These are phyloP conservation scores for Bombus pascuorum DNA, from an alignment of 1,140 invertebrate genomes.

Conservation along the genomic window DNA sequence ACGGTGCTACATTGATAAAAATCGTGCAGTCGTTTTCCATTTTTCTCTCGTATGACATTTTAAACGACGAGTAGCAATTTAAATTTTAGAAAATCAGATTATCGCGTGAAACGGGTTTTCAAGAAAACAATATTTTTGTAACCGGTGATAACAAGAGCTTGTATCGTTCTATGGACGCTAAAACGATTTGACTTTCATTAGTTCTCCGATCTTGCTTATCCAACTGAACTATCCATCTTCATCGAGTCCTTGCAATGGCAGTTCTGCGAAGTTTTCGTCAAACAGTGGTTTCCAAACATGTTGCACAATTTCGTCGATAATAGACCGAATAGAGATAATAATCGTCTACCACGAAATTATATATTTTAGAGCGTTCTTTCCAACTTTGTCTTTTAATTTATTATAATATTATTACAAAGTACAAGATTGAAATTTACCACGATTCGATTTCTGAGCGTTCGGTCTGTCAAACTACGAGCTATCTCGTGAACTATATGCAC, in stretches of 20 bases:
- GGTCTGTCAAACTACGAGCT: background rate
- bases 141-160: background rate
- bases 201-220: background rate
- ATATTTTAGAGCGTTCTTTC: too few relatives aligned
- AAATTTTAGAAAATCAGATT: background rate
- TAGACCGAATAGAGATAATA: too few relatives aligned
- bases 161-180: background rate
- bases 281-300: background rate
- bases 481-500: background rate
- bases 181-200: background rate
- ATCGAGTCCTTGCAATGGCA: background rate
- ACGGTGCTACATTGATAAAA: too few relatives aligned
- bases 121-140: background rate
- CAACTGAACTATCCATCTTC: background rate
- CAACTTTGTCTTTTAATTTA: rapidly evolving
- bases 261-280: background rate
- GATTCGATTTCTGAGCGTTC: background rate
- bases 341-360: too few relatives aligned
- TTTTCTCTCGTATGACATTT: too few relatives aligned
- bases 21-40: too few relatives aligned
- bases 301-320: background rate
- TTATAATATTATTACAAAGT: background rate
- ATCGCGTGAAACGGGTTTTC: background rate
- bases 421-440: background rate
- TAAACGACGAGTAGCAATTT: background rate